phyloP scores from a whole-genome alignment of 2,113 vertebrate species.

The Erpornis zantholeuca region DNA sequence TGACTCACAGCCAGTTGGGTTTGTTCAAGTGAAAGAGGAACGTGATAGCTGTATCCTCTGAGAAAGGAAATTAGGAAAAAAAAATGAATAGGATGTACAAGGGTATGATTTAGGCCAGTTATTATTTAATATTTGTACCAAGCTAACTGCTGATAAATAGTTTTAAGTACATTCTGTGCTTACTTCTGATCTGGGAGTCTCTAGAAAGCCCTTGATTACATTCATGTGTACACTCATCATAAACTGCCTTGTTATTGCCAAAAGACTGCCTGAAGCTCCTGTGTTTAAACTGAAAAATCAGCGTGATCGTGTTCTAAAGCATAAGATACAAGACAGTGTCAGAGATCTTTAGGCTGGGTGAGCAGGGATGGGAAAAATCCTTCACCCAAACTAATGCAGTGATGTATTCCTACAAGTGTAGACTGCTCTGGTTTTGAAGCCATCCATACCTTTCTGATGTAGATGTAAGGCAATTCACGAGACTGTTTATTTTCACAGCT shows the following conservation, averaged over 20 bases:
- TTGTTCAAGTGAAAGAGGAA: neutral
- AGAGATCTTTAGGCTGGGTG: neutral
- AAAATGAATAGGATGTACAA: neutral
- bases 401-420: neutral
- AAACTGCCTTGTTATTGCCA: neutral
- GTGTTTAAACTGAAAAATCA: neutral
- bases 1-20: neutral
- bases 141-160: neutral
- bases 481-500: neutral
- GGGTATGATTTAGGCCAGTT: neutral
- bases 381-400: neutral
- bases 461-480: neutral
- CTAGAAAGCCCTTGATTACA: neutral
- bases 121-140: neutral
- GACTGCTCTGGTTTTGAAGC: neutral
- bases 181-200: neutral
- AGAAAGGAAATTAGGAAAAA: neutral
- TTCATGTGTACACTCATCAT: neutral
- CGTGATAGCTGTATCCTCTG: neutral
- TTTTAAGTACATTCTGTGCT: neutral
- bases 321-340: neutral
- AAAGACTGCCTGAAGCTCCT: neutral
- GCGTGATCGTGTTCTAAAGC: neutral
- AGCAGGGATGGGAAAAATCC: neutral
- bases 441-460: neutral